These are phyloP conservation scores for Chelonus formosanus DNA, from an alignment of 2,888 invertebrate species.

Conservation along the genomic window DNA sequence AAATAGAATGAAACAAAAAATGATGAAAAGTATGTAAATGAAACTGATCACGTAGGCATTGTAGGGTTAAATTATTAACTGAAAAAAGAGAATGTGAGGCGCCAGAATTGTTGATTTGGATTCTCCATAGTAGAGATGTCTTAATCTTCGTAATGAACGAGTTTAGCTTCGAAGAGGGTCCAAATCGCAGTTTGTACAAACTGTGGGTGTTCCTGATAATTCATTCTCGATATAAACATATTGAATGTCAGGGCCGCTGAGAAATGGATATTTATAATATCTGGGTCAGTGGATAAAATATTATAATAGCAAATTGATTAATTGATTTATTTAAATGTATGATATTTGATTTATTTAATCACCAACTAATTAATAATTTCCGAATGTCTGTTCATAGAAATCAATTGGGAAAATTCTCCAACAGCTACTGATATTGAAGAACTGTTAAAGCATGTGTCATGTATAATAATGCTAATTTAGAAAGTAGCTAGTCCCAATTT, in stretches of 20 bases:
- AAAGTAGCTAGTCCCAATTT: conserved; percentile 29
- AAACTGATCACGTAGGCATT: conserved; percentile 40
- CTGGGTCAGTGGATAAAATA: conserved; percentile 22
- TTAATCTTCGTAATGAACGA: conserved; percentile 30
- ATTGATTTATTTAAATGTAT: too few species aligned
- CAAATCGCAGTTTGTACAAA: conserved; percentile 5
- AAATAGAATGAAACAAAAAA: neutral
- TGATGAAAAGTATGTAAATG: conserved; percentile 45
- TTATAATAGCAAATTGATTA: neutral
- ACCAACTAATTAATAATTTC: neutral
- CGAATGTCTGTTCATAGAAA: neutral
- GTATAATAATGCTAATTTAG: conserved; percentile 39
- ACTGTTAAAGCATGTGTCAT: too few species aligned
- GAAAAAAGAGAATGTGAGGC: conserved; percentile 19
- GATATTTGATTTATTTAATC: too few species aligned
- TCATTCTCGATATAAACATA: conserved; percentile 15
- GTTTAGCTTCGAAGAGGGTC: conserved; percentile 6
- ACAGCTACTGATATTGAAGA: too few species aligned
- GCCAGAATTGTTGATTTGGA: conserved; percentile 28
- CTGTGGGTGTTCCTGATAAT: conserved; percentile 27
- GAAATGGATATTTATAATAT: conserved; percentile 20
- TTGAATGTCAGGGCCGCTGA: conserved; percentile 1
- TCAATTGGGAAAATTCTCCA: too few species aligned
- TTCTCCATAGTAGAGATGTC: conserved; percentile 19
- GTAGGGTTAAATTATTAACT: conserved; percentile 9